Base-by-base conservation (phyloP, 2,888 invertebrate genomes). In the Parapristionchus giblindavisi region DNA sequence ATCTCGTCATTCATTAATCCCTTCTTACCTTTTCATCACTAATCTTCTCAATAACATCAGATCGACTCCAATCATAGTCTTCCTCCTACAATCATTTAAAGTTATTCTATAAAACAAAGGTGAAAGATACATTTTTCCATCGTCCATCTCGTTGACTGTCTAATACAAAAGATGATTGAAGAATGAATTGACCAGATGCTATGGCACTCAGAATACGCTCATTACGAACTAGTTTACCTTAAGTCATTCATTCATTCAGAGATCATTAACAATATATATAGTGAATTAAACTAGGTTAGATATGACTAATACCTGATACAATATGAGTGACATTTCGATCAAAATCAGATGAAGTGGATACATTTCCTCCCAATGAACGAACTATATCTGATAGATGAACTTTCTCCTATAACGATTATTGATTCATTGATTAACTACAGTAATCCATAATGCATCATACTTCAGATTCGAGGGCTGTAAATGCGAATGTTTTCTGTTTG, bases 381-480 rank as follows among this genome's bases (percentile, higher is more conserved):
- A 61, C 36, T n/a, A 38, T n/a, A 21, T 61, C 61, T 38, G 29
- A 24, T 5, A 27, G 24, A 38, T n/a, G 61, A 61, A 38, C 61
- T 8, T 29, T 36, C 38, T 24, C 24, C 61, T 61, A 38, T n/a
- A 61, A 21, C 11, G 6, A 14, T 14, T 43, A 43, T 17, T 14
- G 43, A 43, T 14, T 14, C 17, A 8, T 43, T 14, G 11, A 17
- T 43, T 43, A 43, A 17, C 17, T 43, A 43, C 43, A 17, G 43
- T 43, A 43, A 14, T 43, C 43, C 8, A 43, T 61, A n/a, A 8
- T 5, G 4, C 24, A 3, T n/a, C 68, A 34, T 36, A 68, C 68
- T n/a, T 68, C 34, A 11, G 52, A 34, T 14, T 68, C 68, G 24
- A 68, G 17, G 8, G 68, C 32, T 32, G 68, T 68, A n/a, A 68